Conservation (phyloP, 1,140 invertebrate genomes). For the Nasonia longicornis region DNA sequence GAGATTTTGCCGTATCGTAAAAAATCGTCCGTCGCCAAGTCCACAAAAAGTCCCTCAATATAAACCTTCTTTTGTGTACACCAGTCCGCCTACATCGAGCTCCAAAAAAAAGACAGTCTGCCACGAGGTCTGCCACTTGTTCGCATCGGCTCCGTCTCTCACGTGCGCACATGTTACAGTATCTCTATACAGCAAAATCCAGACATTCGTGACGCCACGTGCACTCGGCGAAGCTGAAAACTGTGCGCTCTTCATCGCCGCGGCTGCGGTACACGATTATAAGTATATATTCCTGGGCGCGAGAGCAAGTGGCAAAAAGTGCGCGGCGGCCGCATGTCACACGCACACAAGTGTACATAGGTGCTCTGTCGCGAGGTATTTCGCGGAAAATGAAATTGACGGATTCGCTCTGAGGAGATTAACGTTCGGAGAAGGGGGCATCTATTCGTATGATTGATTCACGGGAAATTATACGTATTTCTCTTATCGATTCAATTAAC, state of each 20-base stretch:
- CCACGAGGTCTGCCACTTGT: not conserved
- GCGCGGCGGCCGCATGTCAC: not conserved
- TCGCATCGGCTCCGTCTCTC: not conserved
- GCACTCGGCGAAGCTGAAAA: not conserved
- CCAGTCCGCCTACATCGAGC: too few species aligned
- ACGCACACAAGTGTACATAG: too few species aligned
- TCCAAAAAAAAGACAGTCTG: not conserved
- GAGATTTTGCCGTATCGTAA: not conserved
- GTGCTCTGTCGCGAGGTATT: not conserved
- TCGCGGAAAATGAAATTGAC: not conserved
- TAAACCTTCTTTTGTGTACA: too few species aligned
- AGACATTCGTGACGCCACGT: slow-evolving; percentile 20
- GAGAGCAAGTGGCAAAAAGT: not conserved
- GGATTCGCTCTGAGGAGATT: not conserved
- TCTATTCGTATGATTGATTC: not conserved
- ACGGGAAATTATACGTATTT: slow-evolving; percentile 8
- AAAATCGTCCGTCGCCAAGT: not conserved
- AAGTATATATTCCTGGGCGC: not conserved
- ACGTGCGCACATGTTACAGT: not conserved
- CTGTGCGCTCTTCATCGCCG: not conserved
- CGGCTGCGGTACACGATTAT: not conserved
- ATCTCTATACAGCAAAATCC: too few species aligned
- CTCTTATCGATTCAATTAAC: slow-evolving; percentile 33
- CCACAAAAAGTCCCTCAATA: too few species aligned
- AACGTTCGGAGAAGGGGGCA: not conserved